Percentiles rank a stretch among this genome's conserved stretches.
Conservation (phyloP, 2,888 invertebrate species). For the Tipula confusa region DNA sequence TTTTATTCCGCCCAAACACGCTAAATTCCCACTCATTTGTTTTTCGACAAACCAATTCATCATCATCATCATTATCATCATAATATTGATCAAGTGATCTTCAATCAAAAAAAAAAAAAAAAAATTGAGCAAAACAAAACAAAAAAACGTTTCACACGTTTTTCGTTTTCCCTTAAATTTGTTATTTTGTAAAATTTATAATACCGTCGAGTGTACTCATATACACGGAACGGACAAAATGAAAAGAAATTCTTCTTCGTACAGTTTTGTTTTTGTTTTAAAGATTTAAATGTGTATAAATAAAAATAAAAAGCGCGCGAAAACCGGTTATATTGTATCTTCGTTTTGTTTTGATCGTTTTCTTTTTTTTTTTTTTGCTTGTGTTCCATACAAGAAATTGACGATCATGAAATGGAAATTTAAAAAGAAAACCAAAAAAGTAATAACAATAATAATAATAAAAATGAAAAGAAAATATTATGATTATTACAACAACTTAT, state of each 20-base stretch:
- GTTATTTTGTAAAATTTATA: too few relatives aligned
- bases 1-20: background rate
- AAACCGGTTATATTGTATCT: background rate
- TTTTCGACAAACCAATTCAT: background rate
- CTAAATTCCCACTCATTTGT: background rate
- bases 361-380: background rate
- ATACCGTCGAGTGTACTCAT: too few relatives aligned
- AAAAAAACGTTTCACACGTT: background rate
- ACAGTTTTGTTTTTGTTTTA: background rate
- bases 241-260: background rate
- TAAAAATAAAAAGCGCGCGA: background rate
- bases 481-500: background rate
- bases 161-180: slow-evolving; percentile 9
- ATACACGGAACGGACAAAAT: background rate
- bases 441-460: background rate
- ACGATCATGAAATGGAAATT: slow-evolving; percentile 9
- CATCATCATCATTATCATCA: background rate
- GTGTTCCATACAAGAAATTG: background rate
- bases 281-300: background rate
- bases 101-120: background rate
- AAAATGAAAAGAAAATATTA: slow-evolving; percentile 6
- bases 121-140: background rate
- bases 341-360: slow-evolving; percentile 4
- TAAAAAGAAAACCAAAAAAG: background rate
- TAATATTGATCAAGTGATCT: background rate